Conservation (phyloP, 2,888 invertebrate genomes). For the Drosophila conformis region DNA sequence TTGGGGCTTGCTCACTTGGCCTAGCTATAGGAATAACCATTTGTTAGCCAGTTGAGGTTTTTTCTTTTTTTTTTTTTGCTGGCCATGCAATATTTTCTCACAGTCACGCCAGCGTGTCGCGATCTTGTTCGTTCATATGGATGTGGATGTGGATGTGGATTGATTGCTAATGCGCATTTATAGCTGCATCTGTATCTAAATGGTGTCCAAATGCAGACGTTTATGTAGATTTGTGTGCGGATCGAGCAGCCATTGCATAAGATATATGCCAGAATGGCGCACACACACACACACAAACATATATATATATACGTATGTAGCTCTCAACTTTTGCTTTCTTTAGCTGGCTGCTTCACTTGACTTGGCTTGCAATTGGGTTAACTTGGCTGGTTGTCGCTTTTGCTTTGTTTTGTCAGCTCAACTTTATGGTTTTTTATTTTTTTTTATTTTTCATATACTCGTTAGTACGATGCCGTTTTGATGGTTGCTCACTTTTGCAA, state of each 20-base stretch:
- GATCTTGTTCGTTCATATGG: constrained; percentile 39
- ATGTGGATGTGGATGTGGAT: constrained; percentile 63
- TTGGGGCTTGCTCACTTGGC: constrained; percentile 24
- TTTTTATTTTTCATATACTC: constrained; percentile 29
- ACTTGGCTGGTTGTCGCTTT: constrained; percentile 41
- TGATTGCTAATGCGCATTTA: constrained; percentile 74
- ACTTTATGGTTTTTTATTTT: constrained; percentile 46
- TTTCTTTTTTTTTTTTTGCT: background rate
- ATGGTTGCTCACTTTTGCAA: constrained; percentile 60
- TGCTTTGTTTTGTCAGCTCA: constrained; percentile 63
- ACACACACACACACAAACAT: constrained; percentile 6
- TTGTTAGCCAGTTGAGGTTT: constrained; percentile 22
- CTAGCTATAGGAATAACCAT: constrained; percentile 22
- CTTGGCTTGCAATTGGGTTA: constrained; percentile 48
- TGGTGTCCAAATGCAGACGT: constrained; percentile 36
- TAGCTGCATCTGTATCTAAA: constrained; percentile 50
- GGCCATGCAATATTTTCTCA: constrained; percentile 57
- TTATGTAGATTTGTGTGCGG: constrained; percentile 46
- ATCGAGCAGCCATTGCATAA: constrained; percentile 44
- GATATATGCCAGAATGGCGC: constrained; percentile 35
- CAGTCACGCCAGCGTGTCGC: constrained; percentile 49
- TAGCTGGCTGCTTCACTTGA: constrained; percentile 54
- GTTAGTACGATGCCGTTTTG: constrained; percentile 24
- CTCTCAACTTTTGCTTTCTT: constrained; percentile 68
- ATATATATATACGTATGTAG: background rate